Evolutionary conservation across 2,113 vertebrate species (phyloP), one percentile per base, ranked within the genome.

Genomic region (Actenoides lindsayi): DNA sequence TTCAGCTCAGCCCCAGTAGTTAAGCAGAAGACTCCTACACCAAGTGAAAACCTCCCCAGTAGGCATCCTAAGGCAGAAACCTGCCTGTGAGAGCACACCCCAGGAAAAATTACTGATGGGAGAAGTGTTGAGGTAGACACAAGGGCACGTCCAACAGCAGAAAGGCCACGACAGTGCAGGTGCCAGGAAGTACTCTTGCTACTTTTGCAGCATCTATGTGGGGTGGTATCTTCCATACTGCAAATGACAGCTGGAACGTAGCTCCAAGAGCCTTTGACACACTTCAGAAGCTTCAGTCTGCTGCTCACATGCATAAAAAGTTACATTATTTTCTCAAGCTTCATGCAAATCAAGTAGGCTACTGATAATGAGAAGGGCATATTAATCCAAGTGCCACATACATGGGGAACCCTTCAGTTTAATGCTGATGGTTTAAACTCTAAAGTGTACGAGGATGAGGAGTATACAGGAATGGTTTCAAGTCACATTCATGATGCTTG

Each of bases 1-100:
- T 94, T 85, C 76, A 50, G 82, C 89, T 95, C 90, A 91, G 71
- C 87, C 82, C 44, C 41, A 19, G 41, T 57, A 91, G 90, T 93
- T 93, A 94, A 57, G 33, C 60, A 92, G 46, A 79, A 68, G 57
- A 91, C 65, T 78, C 80, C 4, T 3, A 69, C 30, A 77, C 13
- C 42, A 85, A 93, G 74, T 3, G 1, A 86, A 94, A 87, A 56
- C 21, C 46, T 75, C 59, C 15, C 2, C 88, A 74, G 53, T 35
- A 73, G 24, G 56, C 64, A 56, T 90, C 31, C 16, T 30, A 82
- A 64, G 76, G 48, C 68, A 57, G 68, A 78, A 94, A 70, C 9
- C 23, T 69, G n/a, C 2, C 50, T 51, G 27, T 11, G 28, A 70
- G n/a, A 67, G 33, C 37, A 59, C 18, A 59, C 3, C 24, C 28